Conservation (phyloP, 2,888 invertebrate species). For the Nymphalis urticae region DNA sequence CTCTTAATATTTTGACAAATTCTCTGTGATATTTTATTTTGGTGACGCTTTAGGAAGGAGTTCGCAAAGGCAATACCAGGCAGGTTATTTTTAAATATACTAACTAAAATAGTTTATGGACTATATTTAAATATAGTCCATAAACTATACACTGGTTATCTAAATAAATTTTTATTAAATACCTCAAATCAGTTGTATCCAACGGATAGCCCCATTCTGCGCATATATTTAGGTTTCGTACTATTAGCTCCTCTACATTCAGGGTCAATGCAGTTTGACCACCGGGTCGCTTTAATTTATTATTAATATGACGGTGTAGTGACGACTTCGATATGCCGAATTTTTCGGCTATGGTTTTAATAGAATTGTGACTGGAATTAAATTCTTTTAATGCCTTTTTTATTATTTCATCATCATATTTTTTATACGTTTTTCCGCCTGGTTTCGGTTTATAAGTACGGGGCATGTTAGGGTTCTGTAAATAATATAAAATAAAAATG, state of each 20-base stretch:
- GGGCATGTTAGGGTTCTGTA: too few species aligned
- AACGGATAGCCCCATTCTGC: conserved; percentile 18
- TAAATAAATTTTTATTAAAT: conserved; percentile 25
- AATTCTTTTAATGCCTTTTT: too few species aligned
- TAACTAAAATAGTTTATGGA: too few species aligned
- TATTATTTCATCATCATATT: too few species aligned
- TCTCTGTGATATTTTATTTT: conserved; percentile 27
- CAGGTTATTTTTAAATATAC: conserved; percentile 32
- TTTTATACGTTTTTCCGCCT: too few species aligned
- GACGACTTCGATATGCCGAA: too few species aligned
- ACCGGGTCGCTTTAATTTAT: neutral
- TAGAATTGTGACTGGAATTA: too few species aligned
- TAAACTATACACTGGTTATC: conserved; percentile 12
- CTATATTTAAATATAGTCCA: too few species aligned
- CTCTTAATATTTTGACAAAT: conserved; percentile 36
- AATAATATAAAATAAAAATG: too few species aligned
- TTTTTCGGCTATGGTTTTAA: too few species aligned
- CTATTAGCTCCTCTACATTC: neutral
- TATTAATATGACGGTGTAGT: neutral
- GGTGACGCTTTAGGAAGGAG: conserved; percentile 32
- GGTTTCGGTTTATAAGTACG: too few species aligned
- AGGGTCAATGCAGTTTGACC: neutral
- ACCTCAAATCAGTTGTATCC: conserved; percentile 35
- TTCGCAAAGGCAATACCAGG: conserved; percentile 30
- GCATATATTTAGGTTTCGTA: conserved; percentile 2